Evolutionary conservation across 2,888 invertebrate species (phyloP), one percentile per base, ranked within the genome.

Genomic region (Galeopsomyia nigrocyanea): DNA sequence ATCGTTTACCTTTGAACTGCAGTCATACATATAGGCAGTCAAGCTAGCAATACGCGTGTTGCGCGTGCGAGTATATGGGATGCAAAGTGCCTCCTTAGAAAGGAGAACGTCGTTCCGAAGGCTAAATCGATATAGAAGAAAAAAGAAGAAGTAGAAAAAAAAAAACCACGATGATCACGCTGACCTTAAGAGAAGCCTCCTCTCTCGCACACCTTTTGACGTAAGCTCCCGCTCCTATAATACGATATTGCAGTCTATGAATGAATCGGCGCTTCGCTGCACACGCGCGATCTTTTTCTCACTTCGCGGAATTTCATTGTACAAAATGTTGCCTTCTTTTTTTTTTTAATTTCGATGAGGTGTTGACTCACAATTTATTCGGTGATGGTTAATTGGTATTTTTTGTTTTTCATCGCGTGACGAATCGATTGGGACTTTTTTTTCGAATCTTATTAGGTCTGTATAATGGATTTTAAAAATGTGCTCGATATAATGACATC

Each of bases 81-180:
- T 16, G 39, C 47, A 22, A 17, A 16, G 61, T 49, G 61, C 50
- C 62, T 62, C 62, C 62, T 62, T 62, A 62, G 62, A 62, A 62
- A 62, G 62, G 62, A 62, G 62, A 62, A 62, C 50, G 62, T 50
- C 60, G 21, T 21, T 60, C 10, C 19, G 63, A 63, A 63, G 63
- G 63, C 53, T 63, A 49, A 63, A 39, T 53, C 63, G 63, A 63
- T 53, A 51, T 31, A 53, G 63, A 50, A 50, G 14, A 26, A 26
- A 26, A 26, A 26, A 26, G 5, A 3, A 2, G n/a, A n/a, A n/a
- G n/a, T n/a, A n/a, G n/a, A n/a, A 26, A 26, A 26, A 26, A 26
- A 26, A 3, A 2, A 26, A 5, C 26, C 3, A 26, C 51, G 39
- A 39, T 7, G 39, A 39, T 39, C 39, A 7, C 39, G 19, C 51